These are phyloP conservation scores for Oncorhynchus kisutch DNA, from an alignment of 2,113 vertebrate genomes.

Conservation along the genomic window DNA sequence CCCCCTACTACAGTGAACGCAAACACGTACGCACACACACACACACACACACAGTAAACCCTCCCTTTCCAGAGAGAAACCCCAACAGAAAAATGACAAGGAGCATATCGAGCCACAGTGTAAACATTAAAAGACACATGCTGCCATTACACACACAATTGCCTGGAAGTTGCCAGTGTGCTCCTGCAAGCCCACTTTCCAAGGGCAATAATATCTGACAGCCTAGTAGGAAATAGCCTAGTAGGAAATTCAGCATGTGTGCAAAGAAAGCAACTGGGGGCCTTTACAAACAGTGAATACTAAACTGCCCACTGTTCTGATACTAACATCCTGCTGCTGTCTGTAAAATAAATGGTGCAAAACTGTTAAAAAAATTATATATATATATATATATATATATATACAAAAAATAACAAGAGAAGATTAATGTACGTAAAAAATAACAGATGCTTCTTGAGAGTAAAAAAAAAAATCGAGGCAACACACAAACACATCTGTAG, in stretches of 20 bases:
- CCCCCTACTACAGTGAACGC: conserved; percentile 13
- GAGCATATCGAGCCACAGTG: conserved; percentile 40
- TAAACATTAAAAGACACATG: conserved; percentile 42
- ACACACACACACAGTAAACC: no score
- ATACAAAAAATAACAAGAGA: neutral
- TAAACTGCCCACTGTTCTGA: conserved; percentile 45
- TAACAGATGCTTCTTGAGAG: conserved; percentile 38
- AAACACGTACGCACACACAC: conserved; percentile 7
- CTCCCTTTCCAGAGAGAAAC: conserved; percentile 16
- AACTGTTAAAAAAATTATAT: no score
- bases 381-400: neutral
- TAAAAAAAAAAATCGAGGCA: conserved; percentile 6
- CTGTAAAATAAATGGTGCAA: conserved; percentile 12
- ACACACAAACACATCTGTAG: conserved; percentile 16
- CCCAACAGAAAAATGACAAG: conserved; percentile 26
- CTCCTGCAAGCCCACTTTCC: conserved; percentile 64
- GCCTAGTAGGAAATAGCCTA: conserved; percentile 61
- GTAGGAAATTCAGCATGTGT: conserved; percentile 48
- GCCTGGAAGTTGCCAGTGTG: conserved; percentile 38
- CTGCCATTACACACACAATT: conserved; percentile 20
- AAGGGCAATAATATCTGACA: conserved; percentile 66
- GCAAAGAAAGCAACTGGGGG: conserved; percentile 20
- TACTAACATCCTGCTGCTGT: conserved; percentile 25
- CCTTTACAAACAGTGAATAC: conserved; percentile 34
- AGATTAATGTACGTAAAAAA: conserved; percentile 18